Evolutionary conservation across 2,113 vertebrate species (phyloP), one percentile per base, ranked within the genome.

Genomic region (Colossoma macropomum): DNA sequence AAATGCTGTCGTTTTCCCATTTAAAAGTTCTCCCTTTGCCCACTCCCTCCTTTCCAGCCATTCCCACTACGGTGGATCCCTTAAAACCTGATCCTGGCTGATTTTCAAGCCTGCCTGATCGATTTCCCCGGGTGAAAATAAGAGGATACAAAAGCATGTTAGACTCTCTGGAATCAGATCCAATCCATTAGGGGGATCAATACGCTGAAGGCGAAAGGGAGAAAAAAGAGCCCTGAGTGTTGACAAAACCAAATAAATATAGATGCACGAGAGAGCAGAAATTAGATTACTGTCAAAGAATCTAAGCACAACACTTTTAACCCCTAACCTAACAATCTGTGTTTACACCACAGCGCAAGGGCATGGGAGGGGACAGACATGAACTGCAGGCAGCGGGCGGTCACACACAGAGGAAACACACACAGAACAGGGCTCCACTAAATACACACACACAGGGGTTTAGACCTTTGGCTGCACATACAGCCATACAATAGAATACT

Each of bases 171-270:
- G 96, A 97, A 97, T 96, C 94, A 95, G 96, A 97, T 96, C 95
- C 95, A 96, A 95, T 97, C 96, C 96, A 97, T 98, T 97, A 98
- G 94, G 89, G 90, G 93, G 93, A 97, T 97, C 97, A 94, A 98
- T 98, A 97, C 93, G 86, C 93, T 88, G 89, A 87, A 91, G 91
- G 93, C 89, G 86, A 89, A 92, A 92, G 92, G 90, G 89, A 86
- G 90, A 90, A 90, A 91, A 89, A 91, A 89, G 89, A 93, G 91
- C 93, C 76, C 85, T 91, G 92, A 97, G 94, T 92, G 95, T 95
- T 96, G 95, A 96, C 95, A 95, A 96, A 97, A 97, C 96, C 95
- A 96, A 96, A 95, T 95, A 96, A 96, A 96, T 96, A 96, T 94
- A 95, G 95, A 96, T 82, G 94, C 88, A 38, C 89, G 90, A 95